A percentile compares a stretch with the other conserved stretches of the same genome.
Evolutionary conservation across 1,140 invertebrate genomes (phyloP).

Genomic region (Tribolium madens): DNA sequence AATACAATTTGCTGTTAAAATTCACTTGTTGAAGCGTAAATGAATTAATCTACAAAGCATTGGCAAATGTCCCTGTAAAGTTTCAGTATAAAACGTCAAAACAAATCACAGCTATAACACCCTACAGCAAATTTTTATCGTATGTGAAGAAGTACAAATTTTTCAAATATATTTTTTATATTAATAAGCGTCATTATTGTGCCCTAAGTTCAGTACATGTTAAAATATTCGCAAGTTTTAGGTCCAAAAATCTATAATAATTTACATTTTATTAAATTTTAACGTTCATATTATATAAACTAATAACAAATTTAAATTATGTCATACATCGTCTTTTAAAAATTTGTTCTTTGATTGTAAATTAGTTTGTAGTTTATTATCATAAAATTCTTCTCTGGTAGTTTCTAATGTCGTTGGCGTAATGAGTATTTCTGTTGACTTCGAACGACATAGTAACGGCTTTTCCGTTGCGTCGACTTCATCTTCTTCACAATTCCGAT

Average conservation of each 20-base stretch:
- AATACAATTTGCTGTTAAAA: not conserved
- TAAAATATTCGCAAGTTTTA: slow-evolving; percentile 39
- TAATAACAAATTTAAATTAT: not conserved
- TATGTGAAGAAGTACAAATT: too few species aligned
- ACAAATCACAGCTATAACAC: not conserved
- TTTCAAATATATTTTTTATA: too few species aligned
- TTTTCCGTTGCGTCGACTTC: slow-evolving; percentile 49
- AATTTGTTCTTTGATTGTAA: slow-evolving; percentile 43
- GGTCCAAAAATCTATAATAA: not conserved
- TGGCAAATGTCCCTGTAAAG: not conserved
- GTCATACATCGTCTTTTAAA: slow-evolving; percentile 42
- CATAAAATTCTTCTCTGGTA: slow-evolving; percentile 47
- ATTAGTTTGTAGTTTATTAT: slow-evolving; percentile 50
- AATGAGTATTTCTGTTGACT: slow-evolving; percentile 54
- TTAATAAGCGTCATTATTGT: slow-evolving; percentile 51
- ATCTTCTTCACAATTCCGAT: slow-evolving; percentile 38
- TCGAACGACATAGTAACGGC: slow-evolving; percentile 47
- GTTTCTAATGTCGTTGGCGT: slow-evolving; percentile 53
- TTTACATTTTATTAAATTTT: too few species aligned
- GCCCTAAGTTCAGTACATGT: slow-evolving; percentile 52
- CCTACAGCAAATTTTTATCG: too few species aligned
- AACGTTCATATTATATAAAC: too few species aligned
- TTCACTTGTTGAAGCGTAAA: slow-evolving; percentile 8
- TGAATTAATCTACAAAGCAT: slow-evolving; percentile 4
- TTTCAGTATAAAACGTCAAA: not conserved